phyloP scores from a whole-genome alignment of 2,797 vertebrate species.

The Sorex maritimensis region DNA sequence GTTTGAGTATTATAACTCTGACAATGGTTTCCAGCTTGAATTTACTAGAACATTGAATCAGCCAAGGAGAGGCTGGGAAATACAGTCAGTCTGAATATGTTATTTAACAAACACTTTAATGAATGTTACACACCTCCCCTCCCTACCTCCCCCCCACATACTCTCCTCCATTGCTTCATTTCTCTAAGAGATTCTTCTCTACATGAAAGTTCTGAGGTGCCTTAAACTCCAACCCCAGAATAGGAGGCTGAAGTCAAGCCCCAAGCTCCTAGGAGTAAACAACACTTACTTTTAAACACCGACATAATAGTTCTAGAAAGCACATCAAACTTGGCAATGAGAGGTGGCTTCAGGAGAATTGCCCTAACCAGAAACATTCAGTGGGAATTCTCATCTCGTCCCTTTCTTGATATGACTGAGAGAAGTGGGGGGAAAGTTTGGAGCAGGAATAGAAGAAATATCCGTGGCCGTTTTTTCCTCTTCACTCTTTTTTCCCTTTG shows the following conservation, averaged over 20 bases:
- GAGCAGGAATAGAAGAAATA: constrained; percentile 60
- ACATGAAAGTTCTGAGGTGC: neutral
- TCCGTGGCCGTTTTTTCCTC: constrained; percentile 74
- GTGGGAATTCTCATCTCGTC: constrained; percentile 52
- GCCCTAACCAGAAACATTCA: neutral
- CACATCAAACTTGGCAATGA: constrained; percentile 72
- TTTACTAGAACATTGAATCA: constrained; percentile 92
- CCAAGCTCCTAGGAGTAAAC: neutral
- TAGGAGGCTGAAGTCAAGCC: neutral
- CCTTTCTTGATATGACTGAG: constrained; percentile 52
- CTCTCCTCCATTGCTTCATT: constrained; percentile 77
- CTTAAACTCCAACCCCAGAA: constrained; percentile 69
- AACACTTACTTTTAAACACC: constrained; percentile 48
- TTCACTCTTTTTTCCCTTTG: constrained; percentile 75
- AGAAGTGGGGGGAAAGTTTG: constrained; percentile 60
- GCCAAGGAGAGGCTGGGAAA: constrained; percentile 87
- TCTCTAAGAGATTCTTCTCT: constrained; percentile 75
- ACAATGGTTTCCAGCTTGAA: constrained; percentile 93
- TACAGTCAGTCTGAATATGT: constrained; percentile 86
- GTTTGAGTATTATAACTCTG: constrained; percentile 91
- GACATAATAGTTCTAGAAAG: constrained; percentile 58
- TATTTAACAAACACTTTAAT: constrained; percentile 91
- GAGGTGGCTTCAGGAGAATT: constrained; percentile 61
- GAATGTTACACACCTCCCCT: constrained; percentile 86
- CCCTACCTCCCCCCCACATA: constrained; percentile 67